Evolutionary conservation across 2,888 invertebrate genomes (phyloP).

Genomic region (Lacanobia wlatinum): DNA sequence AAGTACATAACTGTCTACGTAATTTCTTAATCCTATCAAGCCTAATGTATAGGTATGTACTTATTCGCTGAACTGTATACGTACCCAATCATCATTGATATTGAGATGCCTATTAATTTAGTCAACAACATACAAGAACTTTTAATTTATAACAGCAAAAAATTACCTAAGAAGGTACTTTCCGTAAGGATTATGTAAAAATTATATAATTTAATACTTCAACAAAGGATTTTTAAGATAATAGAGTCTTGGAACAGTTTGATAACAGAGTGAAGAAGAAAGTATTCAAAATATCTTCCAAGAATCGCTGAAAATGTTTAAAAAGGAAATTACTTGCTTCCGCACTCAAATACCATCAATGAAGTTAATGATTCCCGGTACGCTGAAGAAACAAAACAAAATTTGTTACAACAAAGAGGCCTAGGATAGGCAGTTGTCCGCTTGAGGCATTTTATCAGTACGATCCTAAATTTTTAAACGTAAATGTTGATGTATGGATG

Average conservation of each 20-base stretch:
- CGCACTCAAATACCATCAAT: background rate
- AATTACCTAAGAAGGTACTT: background rate
- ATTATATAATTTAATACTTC: background rate
- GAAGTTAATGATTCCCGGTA: background rate
- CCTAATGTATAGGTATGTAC: background rate
- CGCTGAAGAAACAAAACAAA: background rate
- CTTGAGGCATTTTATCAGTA: no score
- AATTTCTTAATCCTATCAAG: background rate
- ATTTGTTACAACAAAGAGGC: background rate
- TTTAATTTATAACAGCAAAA: background rate
- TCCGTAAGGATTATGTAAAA: background rate
- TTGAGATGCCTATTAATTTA: background rate
- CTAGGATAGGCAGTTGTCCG: background rate
- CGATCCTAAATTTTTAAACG: no score
- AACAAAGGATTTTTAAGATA: background rate
- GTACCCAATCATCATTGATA: background rate
- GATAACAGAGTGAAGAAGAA: background rate
- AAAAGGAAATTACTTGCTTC: background rate
- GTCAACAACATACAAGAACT: background rate
- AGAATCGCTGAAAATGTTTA: constrained; percentile 4
- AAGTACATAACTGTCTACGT: background rate
- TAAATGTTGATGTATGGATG: no score
- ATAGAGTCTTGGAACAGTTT: background rate
- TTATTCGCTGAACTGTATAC: background rate
- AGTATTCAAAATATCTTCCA: background rate